Conservation (phyloP, 1,140 invertebrate genomes). For the Amyelois transitella region DNA sequence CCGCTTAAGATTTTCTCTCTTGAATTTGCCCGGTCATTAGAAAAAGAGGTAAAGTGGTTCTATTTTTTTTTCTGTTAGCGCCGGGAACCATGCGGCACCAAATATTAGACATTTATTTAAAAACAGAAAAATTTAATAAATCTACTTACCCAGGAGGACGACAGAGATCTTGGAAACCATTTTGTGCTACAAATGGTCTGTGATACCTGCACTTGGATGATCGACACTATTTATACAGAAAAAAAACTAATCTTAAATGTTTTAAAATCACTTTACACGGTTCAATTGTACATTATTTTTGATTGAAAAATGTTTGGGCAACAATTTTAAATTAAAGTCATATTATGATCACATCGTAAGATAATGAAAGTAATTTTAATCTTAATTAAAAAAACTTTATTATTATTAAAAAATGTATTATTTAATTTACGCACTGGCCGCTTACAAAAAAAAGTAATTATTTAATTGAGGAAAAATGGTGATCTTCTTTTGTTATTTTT, state of each 20-base stretch:
- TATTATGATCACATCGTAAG: too few species aligned
- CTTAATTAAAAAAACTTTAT: neutral
- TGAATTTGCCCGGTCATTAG: too few species aligned
- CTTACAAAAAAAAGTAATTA: too few species aligned
- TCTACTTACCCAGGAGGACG: constrained; percentile 10
- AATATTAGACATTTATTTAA: neutral
- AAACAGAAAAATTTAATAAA: neutral
- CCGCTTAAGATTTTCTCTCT: too few species aligned
- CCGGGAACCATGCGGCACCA: too few species aligned
- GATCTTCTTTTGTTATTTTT: too few species aligned
- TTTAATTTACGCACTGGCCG: too few species aligned
- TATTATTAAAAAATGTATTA: too few species aligned
- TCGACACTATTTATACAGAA: constrained; percentile 1
- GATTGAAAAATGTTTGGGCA: constrained; percentile 4
- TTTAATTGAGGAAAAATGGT: too few species aligned
- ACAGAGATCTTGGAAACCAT: constrained; percentile 10
- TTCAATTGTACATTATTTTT: neutral
- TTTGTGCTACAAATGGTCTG: neutral
- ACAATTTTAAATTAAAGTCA: neutral
- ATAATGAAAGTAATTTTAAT: too few species aligned
- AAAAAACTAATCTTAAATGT: constrained; percentile 5
- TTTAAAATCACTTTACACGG: neutral
- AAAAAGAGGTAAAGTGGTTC: too few species aligned
- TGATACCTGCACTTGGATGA: neutral
- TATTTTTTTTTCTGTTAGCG: too few species aligned